Conservation (phyloP, 2,888 invertebrate species). For the Latrodectus hesperus region DNA sequence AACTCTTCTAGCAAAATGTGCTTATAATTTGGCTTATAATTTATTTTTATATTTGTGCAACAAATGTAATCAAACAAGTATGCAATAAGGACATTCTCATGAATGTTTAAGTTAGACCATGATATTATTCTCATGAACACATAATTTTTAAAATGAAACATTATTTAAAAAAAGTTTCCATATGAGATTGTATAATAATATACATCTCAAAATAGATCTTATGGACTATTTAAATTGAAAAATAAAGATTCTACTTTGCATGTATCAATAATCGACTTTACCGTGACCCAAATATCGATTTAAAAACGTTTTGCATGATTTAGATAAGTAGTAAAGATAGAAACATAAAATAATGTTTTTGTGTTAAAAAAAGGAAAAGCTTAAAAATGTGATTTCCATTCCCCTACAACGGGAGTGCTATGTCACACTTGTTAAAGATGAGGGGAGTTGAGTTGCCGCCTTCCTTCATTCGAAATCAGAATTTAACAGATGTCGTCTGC, state of each 20-base stretch:
- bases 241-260: conserved; percentile 36
- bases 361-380: neutral
- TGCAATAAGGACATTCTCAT: too few relatives aligned
- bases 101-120: too few relatives aligned
- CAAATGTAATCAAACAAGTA: too few relatives aligned
- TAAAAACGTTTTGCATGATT: conserved; percentile 12
- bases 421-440: conserved; percentile 65
- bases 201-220: too few relatives aligned
- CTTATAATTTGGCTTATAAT: too few relatives aligned
- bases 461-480: conserved; percentile 64
- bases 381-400: conserved; percentile 53
- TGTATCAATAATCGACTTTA: conserved; percentile 38
- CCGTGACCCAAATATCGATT: conserved; percentile 57
- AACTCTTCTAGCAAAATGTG: too few relatives aligned
- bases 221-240: neutral
- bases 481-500: conserved; percentile 67
- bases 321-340: conserved; percentile 16
- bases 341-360: conserved; percentile 42
- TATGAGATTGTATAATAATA: too few relatives aligned
- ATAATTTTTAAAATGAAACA: too few relatives aligned
- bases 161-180: too few relatives aligned
- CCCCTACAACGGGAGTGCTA: conserved; percentile 3
- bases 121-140: too few relatives aligned
- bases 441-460: conserved; percentile 66
- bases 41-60: too few relatives aligned